These are phyloP conservation scores for Schizopygopsis malacanthus DNA, from an alignment of 2,797 vertebrate genomes.

Conservation along the genomic window DNA sequence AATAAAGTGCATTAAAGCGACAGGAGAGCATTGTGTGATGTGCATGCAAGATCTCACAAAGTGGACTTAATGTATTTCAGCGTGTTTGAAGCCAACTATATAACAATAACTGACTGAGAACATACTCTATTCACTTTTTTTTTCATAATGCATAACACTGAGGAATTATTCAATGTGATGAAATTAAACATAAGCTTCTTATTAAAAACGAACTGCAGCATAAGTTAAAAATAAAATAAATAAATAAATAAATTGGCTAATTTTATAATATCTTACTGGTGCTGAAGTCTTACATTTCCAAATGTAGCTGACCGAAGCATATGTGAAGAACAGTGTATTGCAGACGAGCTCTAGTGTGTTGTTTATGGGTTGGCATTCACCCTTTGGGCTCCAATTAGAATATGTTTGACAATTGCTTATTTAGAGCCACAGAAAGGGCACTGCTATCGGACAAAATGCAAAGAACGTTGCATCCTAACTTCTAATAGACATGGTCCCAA, in stretches of 20 bases:
- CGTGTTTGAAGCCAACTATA: background rate
- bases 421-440: constrained; percentile 17
- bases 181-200: background rate
- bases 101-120: background rate
- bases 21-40: background rate
- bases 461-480: background rate
- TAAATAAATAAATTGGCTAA: background rate
- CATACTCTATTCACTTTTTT: background rate
- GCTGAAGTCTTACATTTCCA: background rate
- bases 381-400: constrained; percentile 42
- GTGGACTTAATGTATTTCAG: background rate
- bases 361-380: constrained; percentile 21
- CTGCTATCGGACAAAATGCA: background rate
- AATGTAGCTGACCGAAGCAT: background rate
- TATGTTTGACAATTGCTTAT: constrained; percentile 19
- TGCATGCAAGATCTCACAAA: background rate
- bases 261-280: background rate
- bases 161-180: background rate
- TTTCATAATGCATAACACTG: background rate
- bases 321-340: background rate
- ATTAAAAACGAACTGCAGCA: background rate
- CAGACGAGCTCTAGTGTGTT: background rate
- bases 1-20: background rate
- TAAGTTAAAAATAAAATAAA: background rate
- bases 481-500: constrained; percentile 19